Conservation (phyloP, 2,797 vertebrate genomes). For the Hirundo rustica region DNA sequence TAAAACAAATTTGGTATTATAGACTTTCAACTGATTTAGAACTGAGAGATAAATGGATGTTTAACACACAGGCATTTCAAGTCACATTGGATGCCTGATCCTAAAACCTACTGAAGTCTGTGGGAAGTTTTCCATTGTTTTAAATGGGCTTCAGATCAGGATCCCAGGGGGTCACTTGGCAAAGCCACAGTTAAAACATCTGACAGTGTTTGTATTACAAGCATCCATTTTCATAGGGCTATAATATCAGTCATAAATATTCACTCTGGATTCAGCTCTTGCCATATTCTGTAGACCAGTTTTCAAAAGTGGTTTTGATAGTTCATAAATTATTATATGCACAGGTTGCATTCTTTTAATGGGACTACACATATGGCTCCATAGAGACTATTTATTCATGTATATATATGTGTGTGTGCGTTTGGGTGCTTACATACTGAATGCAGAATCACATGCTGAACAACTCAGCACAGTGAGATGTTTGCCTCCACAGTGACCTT, state of each 20-base stretch:
- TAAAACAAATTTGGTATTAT: conserved; percentile 16
- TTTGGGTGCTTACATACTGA: not conserved
- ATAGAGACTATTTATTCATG: not conserved
- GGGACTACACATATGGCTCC: not conserved
- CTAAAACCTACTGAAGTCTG: not conserved
- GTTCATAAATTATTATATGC: not conserved
- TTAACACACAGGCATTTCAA: not conserved
- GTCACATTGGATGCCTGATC: not conserved
- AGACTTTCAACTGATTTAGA: conserved; percentile 19
- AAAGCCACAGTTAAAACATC: conserved; percentile 1
- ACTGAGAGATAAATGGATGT: conserved; percentile 24
- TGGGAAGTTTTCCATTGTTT: conserved; percentile 8
- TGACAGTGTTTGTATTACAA: not conserved
- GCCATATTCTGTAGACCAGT: not conserved
- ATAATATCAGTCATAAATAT: conserved; percentile 18
- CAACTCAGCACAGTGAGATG: not conserved
- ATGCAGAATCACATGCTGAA: not conserved
- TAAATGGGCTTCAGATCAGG: not conserved
- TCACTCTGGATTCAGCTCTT: not conserved
- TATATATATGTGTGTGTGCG: not conserved
- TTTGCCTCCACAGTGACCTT: not conserved
- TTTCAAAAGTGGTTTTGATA: not conserved
- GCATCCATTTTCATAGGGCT: not conserved
- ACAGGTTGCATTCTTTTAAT: not conserved
- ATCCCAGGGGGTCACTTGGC: not conserved